Percentiles rank a stretch among this genome's conserved stretches.
Conservation (phyloP, 1,140 invertebrate genomes). For the Paraescarpia echinospica region DNA sequence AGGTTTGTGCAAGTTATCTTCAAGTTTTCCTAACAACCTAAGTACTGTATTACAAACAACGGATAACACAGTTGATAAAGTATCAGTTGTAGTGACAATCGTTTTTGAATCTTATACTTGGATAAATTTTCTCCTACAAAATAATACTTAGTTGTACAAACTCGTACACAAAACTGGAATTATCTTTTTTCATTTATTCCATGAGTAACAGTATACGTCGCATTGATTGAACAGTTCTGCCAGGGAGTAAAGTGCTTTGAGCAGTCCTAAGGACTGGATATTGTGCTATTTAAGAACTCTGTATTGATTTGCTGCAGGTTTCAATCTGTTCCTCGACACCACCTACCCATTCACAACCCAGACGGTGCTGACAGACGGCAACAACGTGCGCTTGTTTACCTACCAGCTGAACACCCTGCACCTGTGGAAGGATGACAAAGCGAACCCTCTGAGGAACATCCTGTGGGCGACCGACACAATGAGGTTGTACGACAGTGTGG, state of each 20-base stretch:
- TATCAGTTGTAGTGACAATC: no score
- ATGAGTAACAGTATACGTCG: no score
- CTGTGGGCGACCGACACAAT: slow-evolving; percentile 75
- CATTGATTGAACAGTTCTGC: no score
- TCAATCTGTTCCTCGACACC: slow-evolving; percentile 81
- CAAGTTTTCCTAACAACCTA: no score
- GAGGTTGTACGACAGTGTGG: slow-evolving; percentile 75
- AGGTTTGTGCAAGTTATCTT: slow-evolving; percentile 59
- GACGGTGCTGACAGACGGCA: slow-evolving; percentile 81
- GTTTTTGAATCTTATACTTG: no score
- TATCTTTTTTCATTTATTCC: no score
- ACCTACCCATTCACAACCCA: slow-evolving; percentile 86
- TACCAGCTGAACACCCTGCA: slow-evolving; percentile 87
- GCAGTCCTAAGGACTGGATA: no score
- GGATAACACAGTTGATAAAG: not conserved
- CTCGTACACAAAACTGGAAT: no score
- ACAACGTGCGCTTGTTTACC: slow-evolving; percentile 77
- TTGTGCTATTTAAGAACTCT: no score
- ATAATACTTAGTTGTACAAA: no score
- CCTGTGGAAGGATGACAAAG: slow-evolving; percentile 63
- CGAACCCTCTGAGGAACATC: slow-evolving; percentile 74
- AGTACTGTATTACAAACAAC: not conserved
- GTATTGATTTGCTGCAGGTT: slow-evolving; percentile 66
- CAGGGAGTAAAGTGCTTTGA: no score
- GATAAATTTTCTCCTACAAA: no score